Percentiles rank a stretch among this genome's conserved stretches.
These are phyloP conservation scores for Cyanocitta stelleri DNA, from an alignment of 2,113 vertebrate species.

Conservation along the genomic window DNA sequence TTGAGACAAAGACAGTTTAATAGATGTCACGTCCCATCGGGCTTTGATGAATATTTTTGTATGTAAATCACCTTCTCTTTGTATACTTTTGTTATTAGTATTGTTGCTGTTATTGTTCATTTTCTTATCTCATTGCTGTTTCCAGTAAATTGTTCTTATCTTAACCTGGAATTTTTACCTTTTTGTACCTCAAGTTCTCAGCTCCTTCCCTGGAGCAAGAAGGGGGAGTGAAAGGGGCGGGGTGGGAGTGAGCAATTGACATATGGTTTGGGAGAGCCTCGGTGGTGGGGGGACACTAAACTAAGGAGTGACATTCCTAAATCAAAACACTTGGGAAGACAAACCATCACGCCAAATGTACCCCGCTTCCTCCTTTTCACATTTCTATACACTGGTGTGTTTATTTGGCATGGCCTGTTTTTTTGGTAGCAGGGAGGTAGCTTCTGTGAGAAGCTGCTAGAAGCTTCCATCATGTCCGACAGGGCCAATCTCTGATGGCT, in stretches of 20 bases:
- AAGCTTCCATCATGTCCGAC: neutral
- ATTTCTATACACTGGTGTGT: neutral
- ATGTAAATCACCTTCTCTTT: neutral
- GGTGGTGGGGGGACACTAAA: rapidly evolving
- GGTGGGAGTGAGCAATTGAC: neutral
- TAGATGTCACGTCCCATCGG: neutral
- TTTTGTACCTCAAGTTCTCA: neutral
- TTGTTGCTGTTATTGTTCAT: no score
- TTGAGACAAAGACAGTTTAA: neutral
- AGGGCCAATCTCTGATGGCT: neutral
- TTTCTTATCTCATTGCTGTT: neutral
- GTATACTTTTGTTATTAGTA: neutral
- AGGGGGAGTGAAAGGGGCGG: neutral
- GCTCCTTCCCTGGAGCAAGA: neutral
- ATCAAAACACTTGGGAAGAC: neutral
- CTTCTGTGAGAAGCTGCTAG: neutral
- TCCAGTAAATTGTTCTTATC: neutral
- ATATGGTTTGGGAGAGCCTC: neutral
- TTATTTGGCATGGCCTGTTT: neutral
- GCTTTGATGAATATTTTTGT: neutral
- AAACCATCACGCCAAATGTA: rapidly evolving
- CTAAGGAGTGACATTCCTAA: neutral
- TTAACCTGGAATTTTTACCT: neutral
- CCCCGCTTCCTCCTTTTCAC: neutral
- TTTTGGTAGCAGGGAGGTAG: neutral